A percentile compares a stretch with the other conserved stretches of the same genome.
phyloP scores from a whole-genome alignment of 2,797 vertebrate genomes.

The Dallia pectoralis region DNA sequence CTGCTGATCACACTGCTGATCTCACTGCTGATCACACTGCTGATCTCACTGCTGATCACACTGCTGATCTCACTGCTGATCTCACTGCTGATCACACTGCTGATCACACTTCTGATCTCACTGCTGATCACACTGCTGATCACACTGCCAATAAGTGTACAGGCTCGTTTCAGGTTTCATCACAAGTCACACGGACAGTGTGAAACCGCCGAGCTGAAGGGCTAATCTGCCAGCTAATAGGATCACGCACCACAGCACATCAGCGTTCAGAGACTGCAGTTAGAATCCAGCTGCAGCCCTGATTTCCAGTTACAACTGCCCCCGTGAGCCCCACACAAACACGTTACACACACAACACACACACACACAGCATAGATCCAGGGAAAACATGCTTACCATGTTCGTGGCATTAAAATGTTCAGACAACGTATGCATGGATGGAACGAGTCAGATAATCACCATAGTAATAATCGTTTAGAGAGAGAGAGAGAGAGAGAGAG shows the following conservation, averaged over 20 bases:
- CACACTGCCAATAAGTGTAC: conserved; percentile 51
- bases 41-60: no score
- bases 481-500: neutral
- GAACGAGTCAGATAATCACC: conserved; percentile 67
- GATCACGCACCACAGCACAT: conserved; percentile 60
- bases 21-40: no score
- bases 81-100: no score
- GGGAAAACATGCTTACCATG: conserved; percentile 66
- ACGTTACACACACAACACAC: conserved; percentile 30
- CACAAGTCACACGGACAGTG: conserved; percentile 19
- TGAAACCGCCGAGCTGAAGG: neutral
- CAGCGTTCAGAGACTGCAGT: conserved; percentile 70
- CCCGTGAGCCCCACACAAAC: conserved; percentile 18
- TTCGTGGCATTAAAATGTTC: conserved; percentile 70
- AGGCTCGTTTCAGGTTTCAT: conserved; percentile 15
- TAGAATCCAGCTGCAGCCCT: conserved; percentile 52
- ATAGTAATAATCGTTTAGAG: conserved; percentile 56
- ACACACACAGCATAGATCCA: neutral
- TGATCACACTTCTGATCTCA: no score
- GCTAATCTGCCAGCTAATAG: conserved; percentile 35
- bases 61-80: no score
- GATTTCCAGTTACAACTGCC: conserved; percentile 72
- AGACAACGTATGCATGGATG: conserved; percentile 73
- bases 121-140: no score
- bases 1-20: no score